Percentiles rank a stretch among this genome's conserved stretches.
Conservation (phyloP, 2,888 invertebrate species). For the Bibio marci region DNA sequence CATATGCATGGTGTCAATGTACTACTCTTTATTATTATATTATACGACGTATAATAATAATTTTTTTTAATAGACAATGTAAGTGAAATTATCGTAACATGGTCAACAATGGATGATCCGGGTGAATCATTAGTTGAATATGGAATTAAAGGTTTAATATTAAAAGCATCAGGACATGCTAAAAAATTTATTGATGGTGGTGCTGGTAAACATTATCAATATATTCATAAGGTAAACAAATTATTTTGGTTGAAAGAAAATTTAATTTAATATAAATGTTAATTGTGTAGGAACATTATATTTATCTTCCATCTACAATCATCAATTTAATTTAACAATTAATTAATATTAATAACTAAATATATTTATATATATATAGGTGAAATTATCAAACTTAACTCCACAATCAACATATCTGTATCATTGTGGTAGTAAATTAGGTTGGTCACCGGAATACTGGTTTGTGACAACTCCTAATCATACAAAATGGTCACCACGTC, state of each 20-base stretch:
- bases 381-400: constrained; percentile 36
- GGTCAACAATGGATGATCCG: constrained; percentile 61
- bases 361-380: constrained; percentile 13
- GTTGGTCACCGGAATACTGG: constrained; percentile 68
- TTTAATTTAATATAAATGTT: background rate
- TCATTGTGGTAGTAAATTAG: constrained; percentile 59
- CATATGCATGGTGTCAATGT: no score
- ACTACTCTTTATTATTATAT: background rate
- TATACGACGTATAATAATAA: no score
- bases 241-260: background rate
- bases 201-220: constrained; percentile 40
- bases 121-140: constrained; percentile 53
- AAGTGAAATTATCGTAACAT: constrained; percentile 60
- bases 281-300: background rate
- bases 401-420: constrained; percentile 55
- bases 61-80: no score
- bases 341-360: background rate
- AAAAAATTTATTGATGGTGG: constrained; percentile 63
- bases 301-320: background rate
- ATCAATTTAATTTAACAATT: background rate
- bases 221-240: constrained; percentile 52
- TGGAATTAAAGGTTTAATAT: constrained; percentile 42
- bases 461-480: constrained; percentile 55
- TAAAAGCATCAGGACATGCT: constrained; percentile 37
- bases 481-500: constrained; percentile 55